These are phyloP conservation scores for Dermolepida albohirtum DNA, from an alignment of 2,888 invertebrate species.

Conservation along the genomic window DNA sequence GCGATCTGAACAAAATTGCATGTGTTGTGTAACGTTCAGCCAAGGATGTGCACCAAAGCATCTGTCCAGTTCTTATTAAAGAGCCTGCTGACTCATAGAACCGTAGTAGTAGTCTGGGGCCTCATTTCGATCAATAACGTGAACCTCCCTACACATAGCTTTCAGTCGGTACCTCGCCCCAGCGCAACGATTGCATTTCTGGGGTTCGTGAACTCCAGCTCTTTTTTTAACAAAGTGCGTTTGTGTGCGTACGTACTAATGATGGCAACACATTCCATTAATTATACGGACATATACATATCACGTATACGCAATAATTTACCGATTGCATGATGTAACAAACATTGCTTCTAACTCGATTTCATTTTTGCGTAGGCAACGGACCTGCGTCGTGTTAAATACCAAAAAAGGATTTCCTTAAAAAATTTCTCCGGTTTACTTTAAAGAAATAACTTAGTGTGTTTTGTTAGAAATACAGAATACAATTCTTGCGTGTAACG, in stretches of 20 bases:
- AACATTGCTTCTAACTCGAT: background rate
- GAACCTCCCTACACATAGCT: conserved; percentile 50
- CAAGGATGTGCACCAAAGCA: conserved; percentile 33
- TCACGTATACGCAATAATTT: background rate
- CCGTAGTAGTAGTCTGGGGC: conserved; percentile 48
- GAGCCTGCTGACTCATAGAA: conserved; percentile 49
- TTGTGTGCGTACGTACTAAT: background rate
- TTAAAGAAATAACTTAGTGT: too few relatives aligned
- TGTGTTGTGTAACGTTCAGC: conserved; percentile 5
- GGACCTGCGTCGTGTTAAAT: background rate
- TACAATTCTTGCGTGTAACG: too few relatives aligned
- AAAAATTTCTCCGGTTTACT: too few relatives aligned
- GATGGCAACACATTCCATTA: conserved; percentile 5
- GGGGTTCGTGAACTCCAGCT: conserved; percentile 32
- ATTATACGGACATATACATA: background rate
- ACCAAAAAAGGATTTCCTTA: too few relatives aligned
- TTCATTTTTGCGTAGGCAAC: background rate
- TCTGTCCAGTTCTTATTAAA: conserved; percentile 47
- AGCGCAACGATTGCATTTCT: conserved; percentile 26
- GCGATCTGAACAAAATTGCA: background rate
- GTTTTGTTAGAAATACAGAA: too few relatives aligned
- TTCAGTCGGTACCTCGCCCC: conserved; percentile 47
- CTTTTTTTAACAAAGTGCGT: conserved; percentile 16
- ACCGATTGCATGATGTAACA: background rate
- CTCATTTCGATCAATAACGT: conserved; percentile 50